These are phyloP conservation scores for Meteorus colon DNA, from an alignment of 2,888 invertebrate species.

Conservation along the genomic window DNA sequence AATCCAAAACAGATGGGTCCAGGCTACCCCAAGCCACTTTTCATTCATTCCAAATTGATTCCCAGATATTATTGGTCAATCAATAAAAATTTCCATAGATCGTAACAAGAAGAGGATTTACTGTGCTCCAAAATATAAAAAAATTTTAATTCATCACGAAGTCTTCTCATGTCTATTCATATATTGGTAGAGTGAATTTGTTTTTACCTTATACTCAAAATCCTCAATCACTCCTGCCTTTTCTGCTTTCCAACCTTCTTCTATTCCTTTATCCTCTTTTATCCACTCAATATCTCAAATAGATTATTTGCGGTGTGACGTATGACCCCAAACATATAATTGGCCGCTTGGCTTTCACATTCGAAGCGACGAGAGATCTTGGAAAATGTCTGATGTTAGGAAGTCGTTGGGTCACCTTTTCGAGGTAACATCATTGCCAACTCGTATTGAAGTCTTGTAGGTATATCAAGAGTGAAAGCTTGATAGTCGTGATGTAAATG, in stretches of 20 bases:
- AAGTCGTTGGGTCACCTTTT: conserved; percentile 37
- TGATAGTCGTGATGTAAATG: conserved; percentile 58
- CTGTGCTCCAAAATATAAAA: no score
- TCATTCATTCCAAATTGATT: no score
- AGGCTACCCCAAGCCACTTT: no score
- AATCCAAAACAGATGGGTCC: no score
- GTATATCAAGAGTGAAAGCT: conserved; percentile 64
- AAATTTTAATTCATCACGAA: no score
- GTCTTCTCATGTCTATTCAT: not conserved
- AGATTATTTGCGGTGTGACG: conserved; percentile 4
- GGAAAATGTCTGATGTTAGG: conserved; percentile 28
- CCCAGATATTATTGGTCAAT: no score
- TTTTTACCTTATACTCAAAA: not conserved
- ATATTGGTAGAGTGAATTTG: not conserved
- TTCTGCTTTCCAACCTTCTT: not conserved
- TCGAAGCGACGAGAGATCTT: conserved; percentile 8
- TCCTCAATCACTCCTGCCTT: conserved; percentile 7
- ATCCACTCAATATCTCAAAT: not conserved
- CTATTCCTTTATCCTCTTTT: not conserved
- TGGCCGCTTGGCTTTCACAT: conserved; percentile 1
- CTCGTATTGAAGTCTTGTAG: conserved; percentile 63
- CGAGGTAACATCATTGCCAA: conserved; percentile 59
- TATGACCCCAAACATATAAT: conserved; percentile 23
- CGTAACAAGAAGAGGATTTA: no score
- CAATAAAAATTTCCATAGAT: no score